Conservation (phyloP, 1,140 invertebrate genomes). For the Orius insidiosus region DNA sequence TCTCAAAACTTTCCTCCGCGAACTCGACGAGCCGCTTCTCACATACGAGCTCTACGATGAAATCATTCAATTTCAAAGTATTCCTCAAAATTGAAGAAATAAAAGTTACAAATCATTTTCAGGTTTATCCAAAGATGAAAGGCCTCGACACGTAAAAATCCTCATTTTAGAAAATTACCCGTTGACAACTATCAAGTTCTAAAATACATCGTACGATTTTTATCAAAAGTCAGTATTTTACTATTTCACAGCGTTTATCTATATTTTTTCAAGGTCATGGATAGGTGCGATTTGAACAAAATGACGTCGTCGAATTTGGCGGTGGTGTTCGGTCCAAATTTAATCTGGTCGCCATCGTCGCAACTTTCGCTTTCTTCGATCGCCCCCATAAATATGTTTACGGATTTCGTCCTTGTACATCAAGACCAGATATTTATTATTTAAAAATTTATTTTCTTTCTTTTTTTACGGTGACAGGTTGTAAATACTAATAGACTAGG, state of each 20-base stretch:
- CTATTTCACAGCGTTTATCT: too few relatives aligned
- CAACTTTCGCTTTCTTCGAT: constrained; percentile 78
- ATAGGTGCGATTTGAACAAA: constrained; percentile 80
- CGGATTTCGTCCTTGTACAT: constrained; percentile 73
- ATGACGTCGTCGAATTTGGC: constrained; percentile 88
- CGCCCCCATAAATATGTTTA: constrained; percentile 85
- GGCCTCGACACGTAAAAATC: constrained; percentile 66
- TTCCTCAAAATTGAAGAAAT: too few relatives aligned
- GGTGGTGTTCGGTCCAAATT: constrained; percentile 84
- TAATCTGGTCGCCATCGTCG: constrained; percentile 63
- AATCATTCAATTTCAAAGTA: constrained; percentile 80
- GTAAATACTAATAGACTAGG: too few relatives aligned
- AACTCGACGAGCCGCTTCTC: constrained; percentile 82
- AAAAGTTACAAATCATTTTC: too few relatives aligned
- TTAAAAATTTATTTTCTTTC: too few relatives aligned
- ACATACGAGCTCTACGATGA: constrained; percentile 92
- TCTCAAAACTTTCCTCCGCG: constrained; percentile 85
- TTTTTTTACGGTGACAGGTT: too few relatives aligned
- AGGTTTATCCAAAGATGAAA: constrained; percentile 49
- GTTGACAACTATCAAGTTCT: constrained; percentile 85
- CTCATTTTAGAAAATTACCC: constrained; percentile 80
- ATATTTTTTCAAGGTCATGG: constrained; percentile 61
- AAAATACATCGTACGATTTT: constrained; percentile 84
- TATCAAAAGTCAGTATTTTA: constrained; percentile 59
- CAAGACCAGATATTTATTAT: constrained; percentile 77